Evolutionary conservation across 2,797 vertebrate species (phyloP).

Genomic region (Erethizon dorsatum): DNA sequence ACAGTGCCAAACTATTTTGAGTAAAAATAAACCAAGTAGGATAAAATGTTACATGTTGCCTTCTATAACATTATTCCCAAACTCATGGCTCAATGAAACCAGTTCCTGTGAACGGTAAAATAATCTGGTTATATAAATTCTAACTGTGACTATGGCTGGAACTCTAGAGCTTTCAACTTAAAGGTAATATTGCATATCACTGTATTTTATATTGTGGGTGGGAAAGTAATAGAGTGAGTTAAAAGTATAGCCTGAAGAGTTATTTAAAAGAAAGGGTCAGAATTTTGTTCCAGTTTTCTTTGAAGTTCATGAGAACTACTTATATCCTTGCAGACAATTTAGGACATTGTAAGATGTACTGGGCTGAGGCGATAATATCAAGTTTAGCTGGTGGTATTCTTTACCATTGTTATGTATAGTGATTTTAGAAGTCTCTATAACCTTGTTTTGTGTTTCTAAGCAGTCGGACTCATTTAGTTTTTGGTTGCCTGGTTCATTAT

Average conservation of each 20-base stretch:
- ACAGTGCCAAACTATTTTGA: not conserved
- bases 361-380: not conserved
- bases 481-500: slow-evolving; percentile 79
- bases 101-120: not conserved
- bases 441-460: slow-evolving; percentile 67
- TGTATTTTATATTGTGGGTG: not conserved
- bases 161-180: slow-evolving; percentile 35
- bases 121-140: slow-evolving; percentile 14
- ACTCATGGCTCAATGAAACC: not conserved
- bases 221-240: slow-evolving; percentile 16
- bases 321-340: not conserved
- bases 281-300: not conserved
- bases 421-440: slow-evolving; percentile 34
- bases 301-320: not conserved
- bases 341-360: not conserved
- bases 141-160: not conserved
- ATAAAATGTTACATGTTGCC: not conserved
- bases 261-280: slow-evolving; percentile 44
- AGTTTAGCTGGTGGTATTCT: slow-evolving; percentile 14
- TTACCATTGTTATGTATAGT: slow-evolving; percentile 4
- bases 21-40: slow-evolving; percentile 18
- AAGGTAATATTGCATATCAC: not conserved
- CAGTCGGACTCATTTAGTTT: slow-evolving; percentile 14
- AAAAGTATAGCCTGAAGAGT: not conserved
- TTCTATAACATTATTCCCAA: not conserved